Evolutionary conservation across 2,797 vertebrate species (phyloP).

Genomic region (Argyrosomus regius): DNA sequence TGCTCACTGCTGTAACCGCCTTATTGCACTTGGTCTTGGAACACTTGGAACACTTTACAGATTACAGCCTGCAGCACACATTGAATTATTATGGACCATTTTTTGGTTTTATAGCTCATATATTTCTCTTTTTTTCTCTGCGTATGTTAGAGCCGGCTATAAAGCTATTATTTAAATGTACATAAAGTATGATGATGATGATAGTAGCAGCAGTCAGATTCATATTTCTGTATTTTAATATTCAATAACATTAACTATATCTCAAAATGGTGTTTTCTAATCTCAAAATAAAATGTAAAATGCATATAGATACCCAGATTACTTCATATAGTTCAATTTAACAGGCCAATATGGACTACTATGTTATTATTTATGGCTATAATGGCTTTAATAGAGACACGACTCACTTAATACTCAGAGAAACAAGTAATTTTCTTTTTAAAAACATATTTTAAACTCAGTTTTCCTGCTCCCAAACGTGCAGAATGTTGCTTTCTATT

Average conservation of each 20-base stretch:
- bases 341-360: background rate
- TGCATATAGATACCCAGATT: background rate
- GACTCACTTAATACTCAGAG: slow-evolving; percentile 1
- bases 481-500: background rate
- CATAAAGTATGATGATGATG: background rate
- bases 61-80: too few species aligned
- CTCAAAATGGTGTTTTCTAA: background rate
- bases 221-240: background rate
- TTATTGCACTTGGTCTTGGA: slow-evolving; percentile 9
- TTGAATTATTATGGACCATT: background rate
- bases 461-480: background rate
- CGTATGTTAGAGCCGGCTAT: background rate
- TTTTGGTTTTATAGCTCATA: background rate
- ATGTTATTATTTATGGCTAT: slow-evolving; percentile 3
- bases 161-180: background rate
- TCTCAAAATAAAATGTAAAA: background rate
- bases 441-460: background rate
- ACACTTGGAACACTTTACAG: too few species aligned
- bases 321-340: background rate
- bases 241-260: background rate
- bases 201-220: background rate
- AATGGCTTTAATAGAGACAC: background rate
- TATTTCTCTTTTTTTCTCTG: background rate
- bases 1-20: background rate
- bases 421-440: background rate